Evolutionary conservation across 2,113 vertebrate genomes (phyloP), one percentile per base, ranked within the genome.

Genomic region (Limnothrissa miodon): DNA sequence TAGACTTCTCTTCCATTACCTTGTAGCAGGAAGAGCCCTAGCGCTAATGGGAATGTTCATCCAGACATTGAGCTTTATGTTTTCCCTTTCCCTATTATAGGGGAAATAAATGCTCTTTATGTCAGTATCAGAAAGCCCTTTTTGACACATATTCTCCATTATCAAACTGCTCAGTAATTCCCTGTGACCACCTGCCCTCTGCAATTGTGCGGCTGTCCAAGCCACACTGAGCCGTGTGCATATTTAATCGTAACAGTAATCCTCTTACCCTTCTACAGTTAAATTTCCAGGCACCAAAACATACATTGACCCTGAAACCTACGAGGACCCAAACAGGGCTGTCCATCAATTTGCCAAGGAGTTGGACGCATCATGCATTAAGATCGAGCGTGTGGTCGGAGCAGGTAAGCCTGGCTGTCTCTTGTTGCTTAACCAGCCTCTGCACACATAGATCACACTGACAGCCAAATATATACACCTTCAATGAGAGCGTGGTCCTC

Each of bases 271-370:
- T 96, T 97, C 96, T 97, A 96, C 97, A 99, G 98, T 99, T 95
- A 99, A 99, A 98, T 98, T 99, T 97, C 98, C 98, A 97, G 98
- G 98, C 96, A 98, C 97, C 95, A 99, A 99, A 96, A 99, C 97
- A 91, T 99, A 99, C 96, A 98, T 99, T 93, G 97, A 99, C 96
- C 98, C 98, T 85, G 97, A 99, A 95, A 99, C 97, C 92, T 99
- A 99, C 84, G 98, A 99, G 91, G 98, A 99, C 93, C 97, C 98
- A 79, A 99, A 97, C 96, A 96, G 97, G 95, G 98, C 98, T 93
- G 97, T 99, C 95, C 98, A 99, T 96, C 98, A 99, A 92, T 99
- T 99, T 92, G 97, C 98, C 96, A 99, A 99, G 95, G 98, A 99
- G 95, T 95, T 99, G 93, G 98, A 99, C 90, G 97, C 98, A 92